Evolutionary conservation across 2,797 vertebrate genomes (phyloP).

Genomic region (Xiphophorus birchmanni): DNA sequence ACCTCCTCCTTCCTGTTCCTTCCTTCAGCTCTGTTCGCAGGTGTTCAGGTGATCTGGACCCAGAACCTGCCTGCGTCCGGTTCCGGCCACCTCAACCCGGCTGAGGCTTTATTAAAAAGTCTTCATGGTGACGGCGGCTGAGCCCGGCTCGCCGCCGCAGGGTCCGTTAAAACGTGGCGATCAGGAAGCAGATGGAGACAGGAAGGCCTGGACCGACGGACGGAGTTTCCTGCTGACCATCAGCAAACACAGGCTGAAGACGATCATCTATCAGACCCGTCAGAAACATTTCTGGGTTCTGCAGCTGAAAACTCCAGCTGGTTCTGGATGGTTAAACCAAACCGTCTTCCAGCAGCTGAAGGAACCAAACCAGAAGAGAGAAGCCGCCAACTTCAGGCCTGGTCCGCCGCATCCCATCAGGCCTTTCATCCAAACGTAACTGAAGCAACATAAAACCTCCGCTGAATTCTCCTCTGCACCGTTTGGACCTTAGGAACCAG

Average conservation of each 20-base stretch:
- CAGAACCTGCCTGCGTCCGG: constrained; percentile 62
- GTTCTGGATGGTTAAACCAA: too few relatives aligned
- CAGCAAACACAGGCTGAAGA: too few relatives aligned
- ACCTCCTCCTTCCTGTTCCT: constrained; percentile 8
- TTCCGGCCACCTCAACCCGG: constrained; percentile 72
- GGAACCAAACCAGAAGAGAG: too few relatives aligned
- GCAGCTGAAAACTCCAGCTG: background rate
- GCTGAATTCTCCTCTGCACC: too few relatives aligned
- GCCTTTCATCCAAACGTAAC: too few relatives aligned
- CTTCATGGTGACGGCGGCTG: constrained; percentile 76
- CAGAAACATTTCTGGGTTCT: background rate
- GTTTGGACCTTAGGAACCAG: too few relatives aligned
- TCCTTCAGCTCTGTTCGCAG: constrained; percentile 62
- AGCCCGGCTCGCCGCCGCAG: constrained; percentile 61
- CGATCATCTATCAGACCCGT: background rate
- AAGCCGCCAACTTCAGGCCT: too few relatives aligned
- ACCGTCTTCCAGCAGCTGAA: too few relatives aligned
- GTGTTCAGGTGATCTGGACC: constrained; percentile 70
- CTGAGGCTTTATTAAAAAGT: constrained; percentile 81
- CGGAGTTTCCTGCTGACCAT: background rate
- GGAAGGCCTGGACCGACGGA: background rate
- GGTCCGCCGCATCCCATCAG: too few relatives aligned
- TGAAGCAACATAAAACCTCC: too few relatives aligned
- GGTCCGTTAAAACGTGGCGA: constrained; percentile 75
- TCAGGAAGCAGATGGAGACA: constrained; percentile 39